These are phyloP conservation scores for Catagonus wagneri DNA, from an alignment of 2,113 vertebrate genomes.

Conservation along the genomic window DNA sequence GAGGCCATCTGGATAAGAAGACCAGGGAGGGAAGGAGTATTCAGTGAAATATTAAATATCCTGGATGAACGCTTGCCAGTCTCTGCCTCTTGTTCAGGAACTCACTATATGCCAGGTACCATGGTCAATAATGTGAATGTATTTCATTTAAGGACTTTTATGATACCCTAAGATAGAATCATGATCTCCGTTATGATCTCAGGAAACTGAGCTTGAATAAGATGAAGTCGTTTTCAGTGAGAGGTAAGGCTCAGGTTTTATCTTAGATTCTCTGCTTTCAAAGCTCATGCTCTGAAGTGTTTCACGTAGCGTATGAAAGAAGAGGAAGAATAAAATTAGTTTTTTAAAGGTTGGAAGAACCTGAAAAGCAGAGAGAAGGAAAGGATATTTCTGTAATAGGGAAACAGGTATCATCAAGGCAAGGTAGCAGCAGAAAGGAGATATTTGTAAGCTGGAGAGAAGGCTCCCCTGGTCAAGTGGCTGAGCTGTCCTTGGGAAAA, in stretches of 20 bases:
- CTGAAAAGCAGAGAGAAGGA: not conserved
- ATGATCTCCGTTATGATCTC: not conserved
- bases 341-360: not conserved
- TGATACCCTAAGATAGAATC: not conserved
- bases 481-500: not conserved
- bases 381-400: not conserved
- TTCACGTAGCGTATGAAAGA: not conserved
- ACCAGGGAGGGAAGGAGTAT: not conserved
- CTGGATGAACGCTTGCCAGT: no score
- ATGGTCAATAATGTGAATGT: not conserved
- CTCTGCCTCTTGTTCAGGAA: not conserved
- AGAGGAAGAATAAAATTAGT: not conserved
- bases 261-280: not conserved
- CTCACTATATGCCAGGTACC: not conserved
- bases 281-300: not conserved
- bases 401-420: not conserved
- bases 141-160: not conserved
- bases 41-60: not conserved
- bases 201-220: not conserved
- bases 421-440: not conserved
- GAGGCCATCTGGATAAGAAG: not conserved
- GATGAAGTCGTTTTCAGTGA: not conserved
- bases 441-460: not conserved
- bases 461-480: not conserved
- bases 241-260: not conserved